These are phyloP conservation scores for Notechis scutatus DNA, from an alignment of 2,113 vertebrate genomes.

Conservation along the genomic window DNA sequence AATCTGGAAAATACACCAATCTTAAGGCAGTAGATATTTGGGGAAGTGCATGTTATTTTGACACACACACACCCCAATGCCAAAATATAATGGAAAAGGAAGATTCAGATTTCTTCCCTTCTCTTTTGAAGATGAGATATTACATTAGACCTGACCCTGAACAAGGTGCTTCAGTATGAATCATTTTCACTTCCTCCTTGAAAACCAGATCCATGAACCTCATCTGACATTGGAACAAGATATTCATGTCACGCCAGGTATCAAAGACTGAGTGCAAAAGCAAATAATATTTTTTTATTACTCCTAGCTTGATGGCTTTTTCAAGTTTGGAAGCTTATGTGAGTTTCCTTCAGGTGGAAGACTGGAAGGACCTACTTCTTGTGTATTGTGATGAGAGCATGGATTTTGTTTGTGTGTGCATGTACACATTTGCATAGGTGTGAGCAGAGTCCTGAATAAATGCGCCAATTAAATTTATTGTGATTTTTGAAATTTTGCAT, in stretches of 20 bases:
- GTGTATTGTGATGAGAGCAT: background rate
- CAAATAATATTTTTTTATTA: background rate
- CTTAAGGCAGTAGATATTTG: background rate
- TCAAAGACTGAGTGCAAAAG: background rate
- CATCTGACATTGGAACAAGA: conserved; percentile 4
- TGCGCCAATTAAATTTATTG: background rate
- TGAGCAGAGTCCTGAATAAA: background rate
- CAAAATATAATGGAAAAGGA: background rate
- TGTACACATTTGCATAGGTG: background rate
- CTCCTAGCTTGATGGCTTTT: background rate
- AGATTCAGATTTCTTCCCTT: background rate
- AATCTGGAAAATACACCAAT: background rate
- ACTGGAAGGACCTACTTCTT: background rate
- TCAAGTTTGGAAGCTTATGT: background rate
- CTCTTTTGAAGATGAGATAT: background rate
- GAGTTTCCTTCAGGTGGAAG: background rate
- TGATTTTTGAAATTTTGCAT: background rate
- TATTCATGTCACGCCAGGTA: background rate
- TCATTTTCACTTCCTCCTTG: background rate
- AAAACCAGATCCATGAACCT: background rate
- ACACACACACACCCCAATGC: rapidly evolving
- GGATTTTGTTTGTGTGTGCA: background rate
- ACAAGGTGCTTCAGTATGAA: background rate
- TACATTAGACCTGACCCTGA: background rate
- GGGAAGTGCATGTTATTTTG: background rate